A percentile compares a stretch with the other conserved stretches of the same genome.
Conservation (phyloP, 2,113 vertebrate species). For the Gallinago paraguaiae region DNA sequence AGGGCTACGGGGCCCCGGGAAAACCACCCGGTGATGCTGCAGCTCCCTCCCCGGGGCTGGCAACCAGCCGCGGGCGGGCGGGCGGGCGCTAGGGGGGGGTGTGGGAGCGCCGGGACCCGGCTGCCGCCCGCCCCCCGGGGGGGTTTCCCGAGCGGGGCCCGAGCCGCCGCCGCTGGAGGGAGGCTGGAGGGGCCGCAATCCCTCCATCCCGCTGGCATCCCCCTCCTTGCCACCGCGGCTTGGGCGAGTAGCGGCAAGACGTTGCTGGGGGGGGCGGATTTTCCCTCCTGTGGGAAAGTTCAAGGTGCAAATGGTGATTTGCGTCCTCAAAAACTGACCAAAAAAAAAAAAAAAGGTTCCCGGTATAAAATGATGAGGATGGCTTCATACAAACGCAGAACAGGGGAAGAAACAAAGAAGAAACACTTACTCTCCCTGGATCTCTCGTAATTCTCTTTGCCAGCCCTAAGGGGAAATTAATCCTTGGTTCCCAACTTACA, state of each 20-base stretch:
- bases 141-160: neutral
- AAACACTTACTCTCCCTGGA: neutral
- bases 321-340: neutral
- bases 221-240: neutral
- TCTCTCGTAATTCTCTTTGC: neutral
- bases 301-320: accelerated
- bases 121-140: neutral
- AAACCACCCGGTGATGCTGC: neutral
- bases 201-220: neutral
- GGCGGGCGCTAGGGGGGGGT: neutral
- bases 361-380: neutral
- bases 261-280: neutral
- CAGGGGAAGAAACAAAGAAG: neutral
- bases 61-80: neutral
- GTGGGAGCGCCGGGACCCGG: neutral
- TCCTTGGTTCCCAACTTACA: neutral
- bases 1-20: neutral
- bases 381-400: neutral
- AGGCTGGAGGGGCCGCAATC: neutral
- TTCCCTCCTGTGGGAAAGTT: neutral
- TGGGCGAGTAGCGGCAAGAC: accelerated
- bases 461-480: neutral
- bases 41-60: neutral
- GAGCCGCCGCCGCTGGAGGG: neutral
- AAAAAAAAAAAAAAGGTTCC: neutral